Evolutionary conservation across 1,140 invertebrate genomes (phyloP).

Genomic region (Euura lappo): DNA sequence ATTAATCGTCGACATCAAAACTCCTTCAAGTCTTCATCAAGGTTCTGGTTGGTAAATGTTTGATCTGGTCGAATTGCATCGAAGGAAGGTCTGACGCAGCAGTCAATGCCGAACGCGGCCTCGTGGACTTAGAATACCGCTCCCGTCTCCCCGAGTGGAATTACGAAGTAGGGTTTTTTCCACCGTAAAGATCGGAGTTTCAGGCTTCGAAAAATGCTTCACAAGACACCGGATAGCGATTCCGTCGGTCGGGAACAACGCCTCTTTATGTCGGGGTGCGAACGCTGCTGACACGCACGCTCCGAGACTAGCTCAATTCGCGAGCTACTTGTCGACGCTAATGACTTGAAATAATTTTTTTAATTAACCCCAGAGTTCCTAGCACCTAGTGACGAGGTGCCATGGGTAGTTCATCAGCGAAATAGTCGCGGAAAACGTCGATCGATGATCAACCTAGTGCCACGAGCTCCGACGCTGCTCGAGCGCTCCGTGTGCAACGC

Average conservation of each 20-base stretch:
- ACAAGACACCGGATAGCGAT: not conserved
- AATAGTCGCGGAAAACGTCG: not conserved
- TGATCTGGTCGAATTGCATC: not conserved
- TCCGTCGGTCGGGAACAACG: not conserved
- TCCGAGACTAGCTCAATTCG: not conserved
- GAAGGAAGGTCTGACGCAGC: not conserved
- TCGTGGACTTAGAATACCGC: not conserved
- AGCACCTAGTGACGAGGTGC: not conserved
- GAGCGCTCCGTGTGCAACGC: slow-evolving; percentile 63
- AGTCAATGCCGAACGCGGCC: not conserved
- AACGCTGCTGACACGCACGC: not conserved
- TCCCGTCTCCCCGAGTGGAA: not conserved
- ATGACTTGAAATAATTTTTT: not conserved
- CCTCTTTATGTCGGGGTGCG: not conserved
- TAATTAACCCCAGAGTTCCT: not conserved
- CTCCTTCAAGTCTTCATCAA: not conserved
- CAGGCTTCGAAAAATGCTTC: not conserved
- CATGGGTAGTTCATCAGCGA: not conserved
- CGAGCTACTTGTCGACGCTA: not conserved
- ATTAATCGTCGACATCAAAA: too few relatives aligned
- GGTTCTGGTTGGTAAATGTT: not conserved
- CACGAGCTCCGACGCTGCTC: slow-evolving; percentile 24
- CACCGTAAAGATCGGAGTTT: not conserved
- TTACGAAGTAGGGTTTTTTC: not conserved
- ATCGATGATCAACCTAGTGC: slow-evolving; percentile 1